Evolutionary conservation across 2,888 invertebrate species (phyloP).

Genomic region (Drosophila affinis): DNA sequence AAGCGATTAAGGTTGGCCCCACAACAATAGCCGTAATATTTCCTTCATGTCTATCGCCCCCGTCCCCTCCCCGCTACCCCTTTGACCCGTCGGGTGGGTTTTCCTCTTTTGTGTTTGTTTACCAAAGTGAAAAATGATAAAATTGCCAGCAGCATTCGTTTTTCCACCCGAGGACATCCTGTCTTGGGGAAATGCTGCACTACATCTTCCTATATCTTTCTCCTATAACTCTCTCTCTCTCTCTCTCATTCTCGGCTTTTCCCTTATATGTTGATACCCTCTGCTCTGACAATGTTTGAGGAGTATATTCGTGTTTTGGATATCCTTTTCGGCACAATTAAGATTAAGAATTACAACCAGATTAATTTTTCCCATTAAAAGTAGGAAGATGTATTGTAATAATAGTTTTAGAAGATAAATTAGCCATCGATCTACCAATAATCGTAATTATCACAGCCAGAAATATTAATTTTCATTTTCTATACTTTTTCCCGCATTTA

Average conservation of each 20-base stretch:
- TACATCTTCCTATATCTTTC: conserved; percentile 1
- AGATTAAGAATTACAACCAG: too few relatives aligned
- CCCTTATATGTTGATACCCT: too few relatives aligned
- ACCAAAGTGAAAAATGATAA: conserved; percentile 70
- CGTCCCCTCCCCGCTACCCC: background rate
- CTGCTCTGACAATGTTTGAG: too few relatives aligned
- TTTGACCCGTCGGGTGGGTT: conserved; percentile 6
- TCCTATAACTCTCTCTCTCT: background rate
- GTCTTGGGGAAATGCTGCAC: conserved; percentile 5
- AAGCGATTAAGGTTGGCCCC: conserved; percentile 53
- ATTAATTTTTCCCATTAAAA: too few relatives aligned
- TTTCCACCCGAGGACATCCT: conserved; percentile 47
- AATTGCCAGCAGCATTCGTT: conserved; percentile 56
- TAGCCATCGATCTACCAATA: background rate
- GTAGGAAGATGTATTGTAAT: too few relatives aligned
- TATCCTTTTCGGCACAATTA: too few relatives aligned
- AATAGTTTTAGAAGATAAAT: too few relatives aligned
- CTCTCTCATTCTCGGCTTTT: background rate
- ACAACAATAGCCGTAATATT: conserved; percentile 51
- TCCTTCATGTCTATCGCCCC: conserved; percentile 12
- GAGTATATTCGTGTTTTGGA: too few relatives aligned
- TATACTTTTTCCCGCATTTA: too few relatives aligned
- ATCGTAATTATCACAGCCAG: too few relatives aligned
- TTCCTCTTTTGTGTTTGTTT: conserved; percentile 62
- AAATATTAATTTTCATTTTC: background rate